Evolutionary conservation across 2,113 vertebrate genomes (phyloP).

Genomic region (Podarcis raffonei): DNA sequence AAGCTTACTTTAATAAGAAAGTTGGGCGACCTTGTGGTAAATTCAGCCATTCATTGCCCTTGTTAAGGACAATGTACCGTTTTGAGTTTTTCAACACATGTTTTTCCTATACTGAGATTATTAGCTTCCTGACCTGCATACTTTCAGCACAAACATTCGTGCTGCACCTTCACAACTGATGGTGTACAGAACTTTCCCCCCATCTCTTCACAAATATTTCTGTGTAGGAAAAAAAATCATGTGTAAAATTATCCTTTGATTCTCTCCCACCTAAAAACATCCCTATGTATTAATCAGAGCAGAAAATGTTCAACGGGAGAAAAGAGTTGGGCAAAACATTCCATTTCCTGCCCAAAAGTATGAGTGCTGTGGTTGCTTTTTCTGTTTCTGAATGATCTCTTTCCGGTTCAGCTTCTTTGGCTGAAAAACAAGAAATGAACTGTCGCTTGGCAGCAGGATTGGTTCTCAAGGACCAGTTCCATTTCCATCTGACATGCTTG

Average conservation of each 20-base stretch:
- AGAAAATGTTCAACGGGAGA: not conserved
- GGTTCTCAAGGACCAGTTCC: not conserved
- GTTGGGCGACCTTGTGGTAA: not conserved
- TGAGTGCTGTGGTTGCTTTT: not conserved
- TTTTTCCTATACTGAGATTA: not conserved
- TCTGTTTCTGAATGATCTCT: not conserved
- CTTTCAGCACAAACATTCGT: not conserved
- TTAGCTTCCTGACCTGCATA: not conserved
- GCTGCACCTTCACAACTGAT: not conserved
- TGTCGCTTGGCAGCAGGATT: not conserved
- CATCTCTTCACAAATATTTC: not conserved
- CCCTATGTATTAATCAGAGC: not conserved
- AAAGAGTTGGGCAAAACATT: not conserved
- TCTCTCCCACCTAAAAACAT: not conserved
- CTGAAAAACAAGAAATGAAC: conserved; percentile 14
- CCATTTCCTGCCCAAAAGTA: not conserved
- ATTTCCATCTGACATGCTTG: not conserved
- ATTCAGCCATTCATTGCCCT: not conserved
- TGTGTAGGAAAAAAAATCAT: not conserved
- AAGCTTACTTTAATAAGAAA: not conserved
- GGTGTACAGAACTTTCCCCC: not conserved
- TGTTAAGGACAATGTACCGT: not conserved
- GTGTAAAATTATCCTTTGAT: not conserved
- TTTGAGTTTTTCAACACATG: not conserved
- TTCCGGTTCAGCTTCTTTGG: not conserved